Percentiles rank a stretch among this genome's conserved stretches.
Evolutionary conservation across 2,113 vertebrate genomes (phyloP).

Genomic region (Vulpes vulpes): DNA sequence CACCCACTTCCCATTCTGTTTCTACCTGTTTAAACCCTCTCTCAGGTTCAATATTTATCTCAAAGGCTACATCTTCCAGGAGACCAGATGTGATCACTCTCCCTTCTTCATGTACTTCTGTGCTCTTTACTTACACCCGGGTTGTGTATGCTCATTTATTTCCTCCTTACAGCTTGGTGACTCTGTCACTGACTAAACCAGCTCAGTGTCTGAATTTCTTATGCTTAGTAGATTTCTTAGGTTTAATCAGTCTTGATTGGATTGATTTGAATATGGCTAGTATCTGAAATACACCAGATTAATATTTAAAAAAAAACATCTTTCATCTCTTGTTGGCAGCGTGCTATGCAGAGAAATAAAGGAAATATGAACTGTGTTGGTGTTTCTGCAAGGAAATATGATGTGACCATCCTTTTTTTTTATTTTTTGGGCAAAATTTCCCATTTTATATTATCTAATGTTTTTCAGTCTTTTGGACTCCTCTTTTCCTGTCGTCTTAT

Average conservation of each 20-base stretch:
- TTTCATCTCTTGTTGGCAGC: neutral
- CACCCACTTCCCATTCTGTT: neutral
- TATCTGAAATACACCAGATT: slow-evolving; percentile 17
- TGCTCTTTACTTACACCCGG: neutral
- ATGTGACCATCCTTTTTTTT: neutral
- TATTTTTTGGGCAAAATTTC: neutral
- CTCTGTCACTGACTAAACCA: neutral
- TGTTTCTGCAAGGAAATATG: neutral
- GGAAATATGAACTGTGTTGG: neutral
- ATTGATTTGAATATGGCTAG: neutral
- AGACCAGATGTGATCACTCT: neutral
- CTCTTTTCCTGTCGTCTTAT: slow-evolving; percentile 66
- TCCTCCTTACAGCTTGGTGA: neutral
- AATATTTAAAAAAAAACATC: neutral
- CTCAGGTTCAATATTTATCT: neutral
- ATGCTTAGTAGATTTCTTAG: neutral
- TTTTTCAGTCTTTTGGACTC: slow-evolving; percentile 60
- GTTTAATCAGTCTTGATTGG: neutral
- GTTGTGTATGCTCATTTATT: neutral
- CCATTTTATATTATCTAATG: slow-evolving; percentile 29
- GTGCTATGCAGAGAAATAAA: slow-evolving; percentile 10
- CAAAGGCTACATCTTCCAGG: neutral
- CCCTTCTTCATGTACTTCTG: neutral
- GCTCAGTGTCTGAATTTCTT: slow-evolving; percentile 14
- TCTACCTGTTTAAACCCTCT: neutral